Base-by-base conservation (phyloP, 2,113 vertebrate genomes). In the Anarhynchus alexandrinus region DNA sequence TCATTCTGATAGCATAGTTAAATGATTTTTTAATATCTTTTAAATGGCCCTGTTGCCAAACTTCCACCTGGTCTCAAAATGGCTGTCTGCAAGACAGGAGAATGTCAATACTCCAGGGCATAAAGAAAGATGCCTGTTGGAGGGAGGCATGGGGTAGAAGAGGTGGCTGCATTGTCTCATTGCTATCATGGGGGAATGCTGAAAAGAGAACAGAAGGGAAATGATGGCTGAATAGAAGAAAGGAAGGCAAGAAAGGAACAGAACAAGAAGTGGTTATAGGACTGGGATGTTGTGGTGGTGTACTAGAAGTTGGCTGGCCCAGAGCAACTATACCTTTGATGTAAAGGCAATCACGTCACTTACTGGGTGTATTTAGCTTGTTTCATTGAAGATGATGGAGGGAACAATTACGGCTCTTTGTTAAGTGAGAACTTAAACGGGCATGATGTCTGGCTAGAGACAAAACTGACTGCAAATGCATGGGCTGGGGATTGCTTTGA, bases 401-500 rank as follows among this genome's bases (percentile, higher is more conserved):
- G 90, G 42, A 90, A 67, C 58, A 79, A 85, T 91, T 88, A 80
- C 2, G 0, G 10, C 32, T 82, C 52, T 88, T 94, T 51, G n/a
- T 88, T 86, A 74, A 92, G 38, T 65, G 77, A 84, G 29, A 94
- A 40, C 36, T 84, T 57, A 94, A 96, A 88, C 52, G 36, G n/a
- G 69, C 17, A 23, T 82, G 70, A 88, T 93, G 54, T 49, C 66
- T 87, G 69, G 42, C 82, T 85, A 59, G 82, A 91, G 86, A 96
- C 81, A 85, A 93, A 89, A 88, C 62, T 80, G 66, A 52, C 66
- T 94, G 34, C 59, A 90, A 79, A 80, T 17, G 6, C 54, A 43
- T 65, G 43, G 65, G 73, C 58, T 87, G 58, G 81, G 91, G 32
- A 95, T 90, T 93, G 62, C 71, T 79, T 95, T 58, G 52, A 93